phyloP scores from a whole-genome alignment of 2,797 vertebrate species.

The Smutsia temminckii region DNA sequence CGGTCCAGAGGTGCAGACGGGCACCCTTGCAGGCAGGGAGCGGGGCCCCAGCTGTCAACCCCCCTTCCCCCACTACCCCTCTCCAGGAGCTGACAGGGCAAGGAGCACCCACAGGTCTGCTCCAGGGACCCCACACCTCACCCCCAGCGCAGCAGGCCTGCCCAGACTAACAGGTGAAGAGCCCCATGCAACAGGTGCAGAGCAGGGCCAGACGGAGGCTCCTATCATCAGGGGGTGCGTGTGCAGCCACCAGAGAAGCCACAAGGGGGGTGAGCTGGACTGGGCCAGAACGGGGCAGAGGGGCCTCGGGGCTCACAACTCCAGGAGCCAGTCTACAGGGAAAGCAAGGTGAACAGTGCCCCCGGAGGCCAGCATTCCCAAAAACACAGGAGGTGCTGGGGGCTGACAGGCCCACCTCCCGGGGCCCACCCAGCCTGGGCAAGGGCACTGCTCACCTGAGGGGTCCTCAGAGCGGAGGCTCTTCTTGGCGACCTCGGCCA shows the following conservation, averaged over 20 bases:
- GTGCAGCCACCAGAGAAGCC: not conserved
- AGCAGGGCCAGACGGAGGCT: not conserved
- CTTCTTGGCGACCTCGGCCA: constrained; percentile 98
- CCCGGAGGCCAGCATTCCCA: not conserved
- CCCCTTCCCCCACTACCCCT: no score
- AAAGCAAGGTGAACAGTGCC: not conserved
- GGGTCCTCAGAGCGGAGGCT: constrained; percentile 89
- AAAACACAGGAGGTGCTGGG: not conserved
- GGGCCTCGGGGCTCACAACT: not conserved
- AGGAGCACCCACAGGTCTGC: not conserved
- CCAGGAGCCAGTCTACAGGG: accelerated
- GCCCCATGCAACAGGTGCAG: not conserved
- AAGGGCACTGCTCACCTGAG: constrained; percentile 84
- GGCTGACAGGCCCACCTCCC: not conserved
- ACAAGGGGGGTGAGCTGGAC: no score
- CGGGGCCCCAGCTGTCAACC: no score
- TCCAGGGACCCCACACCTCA: not conserved
- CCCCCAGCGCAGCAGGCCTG: not conserved
- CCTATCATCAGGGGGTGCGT: not conserved
- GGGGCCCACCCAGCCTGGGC: not conserved
- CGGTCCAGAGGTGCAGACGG: not conserved
- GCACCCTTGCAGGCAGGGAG: no score
- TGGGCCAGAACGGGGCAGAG: not conserved
- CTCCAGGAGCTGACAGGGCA: no score
- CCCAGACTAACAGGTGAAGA: accelerated